Base-by-base conservation (phyloP, 2,797 vertebrate genomes). In the Falco novaeseelandiae region DNA sequence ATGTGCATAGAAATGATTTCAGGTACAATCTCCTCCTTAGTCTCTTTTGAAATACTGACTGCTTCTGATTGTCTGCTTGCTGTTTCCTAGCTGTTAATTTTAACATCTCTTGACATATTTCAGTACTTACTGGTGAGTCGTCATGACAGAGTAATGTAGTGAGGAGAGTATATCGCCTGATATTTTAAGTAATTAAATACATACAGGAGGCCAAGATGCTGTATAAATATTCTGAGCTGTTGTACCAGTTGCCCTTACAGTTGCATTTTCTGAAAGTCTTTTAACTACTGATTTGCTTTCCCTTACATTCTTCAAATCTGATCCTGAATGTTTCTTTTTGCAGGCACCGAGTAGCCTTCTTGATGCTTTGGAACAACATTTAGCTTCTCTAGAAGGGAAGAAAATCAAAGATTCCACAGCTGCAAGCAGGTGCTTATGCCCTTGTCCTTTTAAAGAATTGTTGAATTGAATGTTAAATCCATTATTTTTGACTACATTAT, bases 391-490 rank as follows among this genome's bases (percentile, higher is more conserved):
- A 97, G 99, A 99, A 98, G 99, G 99, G 97, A 99, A 99, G 97
- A 99, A 99, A 98, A 99, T 99, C 89, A 99, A 99, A 98, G 99
- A 99, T 97, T 99, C 99, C 77, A 99, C 99, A 58, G 99, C 99
- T 96, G 99, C 99, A 96, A 99, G 99, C 99, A 99, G 99, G 99
- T 99, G 98, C 48, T 30, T 89, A 66, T 21, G n/a, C n/a, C 23
- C 15, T 66, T 90, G 23, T 73, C 40, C 55, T 91, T 79, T 58
- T 57, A 59, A 42, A 58, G 18, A 59, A 1, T 42, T 38, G n/a
- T 59, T n/a, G 71, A 55, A 83, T 15, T 0, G 1, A 63, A 51
- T 12, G 6, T 83, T 89, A 49, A 83, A 30, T 63, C 20, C 0
- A 1, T 15, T 88, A 12, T 72, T 91, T 81, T 61, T 1, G 1